Evolutionary conservation across 1,140 invertebrate species (phyloP), one percentile per base, ranked within the genome.

Genomic region (Danaus melanippus): DNA sequence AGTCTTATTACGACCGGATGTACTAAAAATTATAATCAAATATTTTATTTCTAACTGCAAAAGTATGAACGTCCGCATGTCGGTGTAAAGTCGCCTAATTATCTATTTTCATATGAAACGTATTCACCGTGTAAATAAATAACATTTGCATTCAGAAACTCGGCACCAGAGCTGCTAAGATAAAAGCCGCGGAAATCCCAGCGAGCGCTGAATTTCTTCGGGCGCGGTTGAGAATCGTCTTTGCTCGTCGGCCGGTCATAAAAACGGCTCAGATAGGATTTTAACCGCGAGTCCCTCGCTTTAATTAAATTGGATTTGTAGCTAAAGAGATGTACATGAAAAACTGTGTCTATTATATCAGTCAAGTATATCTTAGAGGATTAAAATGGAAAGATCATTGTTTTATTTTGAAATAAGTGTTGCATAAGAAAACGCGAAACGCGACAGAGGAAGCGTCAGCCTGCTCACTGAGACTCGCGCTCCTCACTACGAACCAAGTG

Each of bases 231-330:
- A 70, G 70, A 78, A 78, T 79, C 79, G 77, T 84, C 83, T 83
- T 79, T 78, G 76, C 80, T 74, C 80, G 76, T 66, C 79, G 78
- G 79, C 72, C 76, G 81, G 81, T 84, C 84, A 83, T 86, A 86
- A 84, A 86, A 86, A 86, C 81, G 77, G 80, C 84, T 86, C 82
- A 84, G 84, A 86, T 84, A 84, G 84, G 84, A 86, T 86, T 84
- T 86, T 79, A 84, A 86, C 83, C 79, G 77, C 84, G 81, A 82
- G 79, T 84, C 82, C 74, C 76, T 75, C 76, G 81, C 81, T 80
- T 86, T 86, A 86, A 86, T 86, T 86, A 86, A 86, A 86, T 86
- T 84, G 81, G 84, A 86, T 86, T 83, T 84, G 81, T 75, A 83
- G 71, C 74, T 73, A 84, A 83, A 76, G 83, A 84, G 82, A 86